Conservation (phyloP, 2,888 invertebrate genomes). For the Aphidius colemani region DNA sequence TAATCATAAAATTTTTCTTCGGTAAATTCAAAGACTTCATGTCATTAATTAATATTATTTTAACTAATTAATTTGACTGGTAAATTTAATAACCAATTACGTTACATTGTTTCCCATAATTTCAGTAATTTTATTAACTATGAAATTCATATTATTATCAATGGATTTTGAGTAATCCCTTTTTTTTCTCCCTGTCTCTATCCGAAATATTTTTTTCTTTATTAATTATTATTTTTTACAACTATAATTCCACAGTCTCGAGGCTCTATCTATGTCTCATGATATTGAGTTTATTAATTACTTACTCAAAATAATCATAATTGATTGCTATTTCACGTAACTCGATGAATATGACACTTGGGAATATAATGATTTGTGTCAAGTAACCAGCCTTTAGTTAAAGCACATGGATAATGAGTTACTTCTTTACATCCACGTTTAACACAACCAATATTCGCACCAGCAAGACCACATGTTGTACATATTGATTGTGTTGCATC, state of each 20-base stretch:
- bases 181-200: neutral
- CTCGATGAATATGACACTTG: constrained; percentile 55
- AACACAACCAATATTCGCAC: constrained; percentile 60
- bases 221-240: constrained; percentile 8
- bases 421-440: constrained; percentile 58
- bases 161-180: constrained; percentile 12
- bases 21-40: neutral
- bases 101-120: constrained; percentile 14
- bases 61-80: neutral
- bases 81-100: constrained; percentile 7
- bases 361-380: constrained; percentile 55
- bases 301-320: constrained; percentile 15
- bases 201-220: no score
- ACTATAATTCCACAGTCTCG: no score
- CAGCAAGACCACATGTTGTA: constrained; percentile 55
- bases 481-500: constrained; percentile 56
- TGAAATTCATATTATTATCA: no score
- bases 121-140: neutral
- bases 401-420: constrained; percentile 59
- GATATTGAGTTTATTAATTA: constrained; percentile 1
- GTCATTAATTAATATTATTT: neutral
- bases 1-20: neutral
- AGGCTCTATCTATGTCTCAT: no score
- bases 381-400: constrained; percentile 57
- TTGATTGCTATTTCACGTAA: constrained; percentile 51